A percentile compares a stretch with the other conserved stretches of the same genome.
phyloP scores from a whole-genome alignment of 1,140 invertebrate genomes.

The Ylistrum balloti region DNA sequence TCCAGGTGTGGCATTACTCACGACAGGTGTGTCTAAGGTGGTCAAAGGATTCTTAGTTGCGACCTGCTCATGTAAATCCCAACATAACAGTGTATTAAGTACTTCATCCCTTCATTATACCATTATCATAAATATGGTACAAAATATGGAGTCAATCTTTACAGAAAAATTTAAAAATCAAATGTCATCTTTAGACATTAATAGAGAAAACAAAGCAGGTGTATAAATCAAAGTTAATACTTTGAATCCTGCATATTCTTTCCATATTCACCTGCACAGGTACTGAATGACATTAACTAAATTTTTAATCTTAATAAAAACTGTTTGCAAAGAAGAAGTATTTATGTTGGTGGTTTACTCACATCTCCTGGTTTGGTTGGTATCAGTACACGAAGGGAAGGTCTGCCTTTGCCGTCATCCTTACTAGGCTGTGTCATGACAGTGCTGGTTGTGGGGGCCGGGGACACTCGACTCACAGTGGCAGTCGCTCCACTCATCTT shows the following conservation, averaged over 20 bases:
- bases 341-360: neutral
- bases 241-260: too few relatives aligned
- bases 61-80: neutral
- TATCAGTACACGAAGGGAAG: conserved; percentile 75
- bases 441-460: conserved; percentile 53
- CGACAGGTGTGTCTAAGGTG: conserved; percentile 88
- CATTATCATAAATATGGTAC: too few relatives aligned
- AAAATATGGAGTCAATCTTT: too few relatives aligned
- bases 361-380: conserved; percentile 64
- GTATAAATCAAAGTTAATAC: too few relatives aligned
- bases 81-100: neutral
- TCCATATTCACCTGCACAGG: too few relatives aligned
- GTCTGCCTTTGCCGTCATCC: conserved; percentile 67
- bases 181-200: too few relatives aligned
- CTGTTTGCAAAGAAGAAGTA: too few relatives aligned
- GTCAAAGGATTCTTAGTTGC: conserved; percentile 59
- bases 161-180: too few relatives aligned
- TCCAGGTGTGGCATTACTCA: conserved; percentile 89
- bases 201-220: too few relatives aligned
- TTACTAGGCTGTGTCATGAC: conserved; percentile 58
- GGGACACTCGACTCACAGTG: conserved; percentile 50
- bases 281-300: too few relatives aligned
- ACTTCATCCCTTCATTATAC: neutral
- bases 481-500: conserved; percentile 55
- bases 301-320: too few relatives aligned